These are phyloP conservation scores for Nettapus auritus DNA, from an alignment of 2,113 vertebrate genomes.

Conservation along the genomic window DNA sequence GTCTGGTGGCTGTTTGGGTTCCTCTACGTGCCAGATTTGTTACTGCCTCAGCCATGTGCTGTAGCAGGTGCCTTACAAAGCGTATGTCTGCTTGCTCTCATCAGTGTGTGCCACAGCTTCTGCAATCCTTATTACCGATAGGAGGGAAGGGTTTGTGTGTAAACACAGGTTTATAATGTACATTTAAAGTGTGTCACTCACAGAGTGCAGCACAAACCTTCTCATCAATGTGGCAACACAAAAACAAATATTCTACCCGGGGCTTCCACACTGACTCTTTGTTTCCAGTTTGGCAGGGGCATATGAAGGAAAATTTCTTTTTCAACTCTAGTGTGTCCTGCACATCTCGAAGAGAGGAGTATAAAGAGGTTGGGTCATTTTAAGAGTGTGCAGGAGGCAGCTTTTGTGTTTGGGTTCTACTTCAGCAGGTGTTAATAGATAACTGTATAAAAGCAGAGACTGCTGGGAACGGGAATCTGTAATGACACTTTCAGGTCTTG, in stretches of 20 bases:
- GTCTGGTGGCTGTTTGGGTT: not conserved
- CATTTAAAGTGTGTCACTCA: not conserved
- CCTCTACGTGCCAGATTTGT: not conserved
- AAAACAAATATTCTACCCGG: not conserved
- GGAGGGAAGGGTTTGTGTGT: not conserved
- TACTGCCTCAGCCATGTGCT: not conserved
- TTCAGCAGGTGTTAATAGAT: not conserved
- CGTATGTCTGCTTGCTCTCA: not conserved
- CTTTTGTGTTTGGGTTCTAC: accelerated
- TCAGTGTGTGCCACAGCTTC: not conserved
- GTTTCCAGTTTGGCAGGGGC: not conserved
- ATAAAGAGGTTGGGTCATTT: not conserved
- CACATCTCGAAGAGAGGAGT: not conserved
- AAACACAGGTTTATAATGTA: not conserved
- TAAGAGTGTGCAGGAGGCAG: not conserved
- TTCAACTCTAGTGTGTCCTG: not conserved
- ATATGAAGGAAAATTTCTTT: not conserved
- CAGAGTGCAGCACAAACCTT: not conserved
- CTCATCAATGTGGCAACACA: not conserved
- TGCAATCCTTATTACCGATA: not conserved
- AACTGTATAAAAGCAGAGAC: not conserved
- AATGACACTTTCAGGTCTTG: not conserved
- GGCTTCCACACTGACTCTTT: not conserved
- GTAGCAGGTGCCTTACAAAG: not conserved
- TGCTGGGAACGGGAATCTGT: not conserved